Base-by-base conservation (phyloP, 2,888 invertebrate species). In the Campopleginae sp. region DNA sequence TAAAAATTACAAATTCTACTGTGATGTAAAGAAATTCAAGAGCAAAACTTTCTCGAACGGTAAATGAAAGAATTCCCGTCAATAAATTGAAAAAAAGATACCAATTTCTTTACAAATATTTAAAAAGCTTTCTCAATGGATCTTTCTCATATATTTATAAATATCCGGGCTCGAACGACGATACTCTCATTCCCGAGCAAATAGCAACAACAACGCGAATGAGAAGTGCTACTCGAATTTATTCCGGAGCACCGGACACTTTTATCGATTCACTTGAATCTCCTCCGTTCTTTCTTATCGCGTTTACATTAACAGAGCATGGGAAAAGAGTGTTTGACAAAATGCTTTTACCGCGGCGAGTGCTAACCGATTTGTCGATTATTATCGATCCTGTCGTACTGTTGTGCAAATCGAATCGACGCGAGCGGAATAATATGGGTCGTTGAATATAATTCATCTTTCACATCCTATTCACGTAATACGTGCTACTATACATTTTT, bases 211-310 rank as follows among this genome's bases (percentile, higher is more conserved):
- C 19, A 44, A 8, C n/a, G 2, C 51, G 19, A 19, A 54, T 42
- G 27, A 42, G 27, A 72, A 27, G 58, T 58, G 72, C 76, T 46
- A 42, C 61, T 70, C 31, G 38, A 65, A 82, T 82, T 71, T 23
- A 51, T 71, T 71, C 51, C 71, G 38, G 65, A 44, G 51, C 48
- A 48, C 27, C 19, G 23, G 54, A 54, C 51, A 31, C 19, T 63
- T 77, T 82, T 82, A 71, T 82, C 71, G 82, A 65, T 68, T 17
- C 14, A 23, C 46, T 71, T 33, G 63, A 27, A 63, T 54, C 76
- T 23, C 61, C 1, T 46, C n/a, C 38, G n/a, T 12, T 5, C 19
- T 46, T 42, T 51, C 63, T 77, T 82, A 82, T 71, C 82, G 54
- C 76, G 44, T 23, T 75, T 72, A 63, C 66, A 80, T 66, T 80